Evolutionary conservation across 1,140 invertebrate species (phyloP), one percentile per base, ranked within the genome.

Genomic region (Calephelis nemesis): DNA sequence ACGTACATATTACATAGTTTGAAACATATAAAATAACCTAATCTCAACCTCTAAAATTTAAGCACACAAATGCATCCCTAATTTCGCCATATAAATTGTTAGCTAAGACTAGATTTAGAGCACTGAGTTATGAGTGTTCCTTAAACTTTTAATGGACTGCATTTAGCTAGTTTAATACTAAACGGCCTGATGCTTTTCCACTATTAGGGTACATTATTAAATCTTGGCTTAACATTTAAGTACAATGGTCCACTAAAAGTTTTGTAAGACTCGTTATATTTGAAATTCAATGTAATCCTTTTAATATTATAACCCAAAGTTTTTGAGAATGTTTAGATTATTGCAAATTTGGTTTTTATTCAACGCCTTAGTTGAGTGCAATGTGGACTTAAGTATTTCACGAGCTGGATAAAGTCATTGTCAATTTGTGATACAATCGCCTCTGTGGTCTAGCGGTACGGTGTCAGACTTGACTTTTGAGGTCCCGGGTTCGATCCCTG

Each of bases 141-240:
- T 70, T 69, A 73, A 84, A 85, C 78, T 83, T 85, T 85, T 83
- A 83, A 83, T 85, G 78, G 79, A 77, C 73, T 77, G 74, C 78
- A 79, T 85, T 82, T 75, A 80, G 76, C 82, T 76, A 76, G 72
- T 74, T 77, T 71, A 69, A 74, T 76, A 69, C 76, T 77, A 76
- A 83, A 79, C 76, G 73, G 73, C 77, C 68, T 76, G 73, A 45
- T 67, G 65, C 54, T 58, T 63, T 58, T 39, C 65, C n/a, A 60
- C 65, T 67, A 67, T 47, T 60, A 67, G 54, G 54, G 54, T 67
- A 67, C 47, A 48, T 64, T 64, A 64, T 67, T 67, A 60, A 42
- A 60, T 60, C 58, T 60, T n/a, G 58, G 58, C 39, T 60, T 60
- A 60, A 60, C 54, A 60, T 60, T 60, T 7, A 60, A 60, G 30